Conservation (phyloP, 2,113 vertebrate genomes). For the Ictalurus punctatus region DNA sequence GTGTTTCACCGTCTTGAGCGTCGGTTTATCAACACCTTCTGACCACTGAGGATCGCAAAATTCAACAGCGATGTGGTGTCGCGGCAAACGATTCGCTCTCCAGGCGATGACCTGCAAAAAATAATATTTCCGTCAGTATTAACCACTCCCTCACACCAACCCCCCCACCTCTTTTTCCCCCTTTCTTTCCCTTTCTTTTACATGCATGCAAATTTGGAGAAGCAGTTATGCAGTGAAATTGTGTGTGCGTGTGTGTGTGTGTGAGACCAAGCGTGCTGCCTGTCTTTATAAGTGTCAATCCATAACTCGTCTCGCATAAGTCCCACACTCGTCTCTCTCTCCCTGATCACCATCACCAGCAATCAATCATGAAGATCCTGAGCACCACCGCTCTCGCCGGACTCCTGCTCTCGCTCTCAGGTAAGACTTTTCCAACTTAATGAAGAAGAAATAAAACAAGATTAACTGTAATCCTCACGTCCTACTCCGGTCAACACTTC, state of each 20-base stretch:
- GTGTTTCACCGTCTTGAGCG: no score
- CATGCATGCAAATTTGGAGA: not conserved
- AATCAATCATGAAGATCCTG: conserved; percentile 20
- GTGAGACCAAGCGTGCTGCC: not conserved
- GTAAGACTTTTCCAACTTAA: not conserved
- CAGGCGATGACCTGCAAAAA: no score
- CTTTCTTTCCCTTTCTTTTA: not conserved
- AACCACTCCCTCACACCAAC: not conserved
- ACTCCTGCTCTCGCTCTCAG: conserved; percentile 31
- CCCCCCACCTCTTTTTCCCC: not conserved
- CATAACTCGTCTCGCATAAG: not conserved
- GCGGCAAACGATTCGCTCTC: no score
- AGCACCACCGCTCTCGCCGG: not conserved
- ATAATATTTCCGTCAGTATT: not conserved
- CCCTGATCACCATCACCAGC: not conserved
- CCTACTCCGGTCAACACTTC: not conserved
- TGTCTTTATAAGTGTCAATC: not conserved
- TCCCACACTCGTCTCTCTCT: not conserved
- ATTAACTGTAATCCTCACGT: not conserved
- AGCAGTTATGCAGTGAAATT: not conserved
- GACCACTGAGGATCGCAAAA: not conserved
- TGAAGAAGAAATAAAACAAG: not conserved
- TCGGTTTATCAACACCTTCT: not conserved
- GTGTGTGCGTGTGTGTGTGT: conserved; percentile 17
- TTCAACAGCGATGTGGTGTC: not conserved